Conservation (phyloP, 2,888 invertebrate species). For the Timandra comae region DNA sequence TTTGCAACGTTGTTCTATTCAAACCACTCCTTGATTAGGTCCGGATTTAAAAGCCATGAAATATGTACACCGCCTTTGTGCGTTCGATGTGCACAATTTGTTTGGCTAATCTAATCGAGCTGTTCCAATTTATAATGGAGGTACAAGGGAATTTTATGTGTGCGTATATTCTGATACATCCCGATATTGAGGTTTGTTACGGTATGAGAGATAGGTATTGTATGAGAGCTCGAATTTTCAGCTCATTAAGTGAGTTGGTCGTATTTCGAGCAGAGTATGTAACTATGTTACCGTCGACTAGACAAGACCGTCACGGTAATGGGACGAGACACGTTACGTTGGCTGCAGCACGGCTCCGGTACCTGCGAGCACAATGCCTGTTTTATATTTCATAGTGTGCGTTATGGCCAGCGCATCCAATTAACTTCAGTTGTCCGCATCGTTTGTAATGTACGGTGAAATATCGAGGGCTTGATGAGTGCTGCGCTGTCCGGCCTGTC, state of each 20-base stretch:
- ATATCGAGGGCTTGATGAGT: conserved; percentile 61
- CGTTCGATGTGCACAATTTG: background rate
- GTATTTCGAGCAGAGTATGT: too few relatives aligned
- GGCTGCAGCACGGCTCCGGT: conserved; percentile 10
- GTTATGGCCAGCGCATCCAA: conserved; percentile 59
- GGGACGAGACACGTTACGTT: conserved; percentile 16
- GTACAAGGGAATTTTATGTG: background rate
- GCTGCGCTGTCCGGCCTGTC: conserved; percentile 29
- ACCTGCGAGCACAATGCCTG: conserved; percentile 21
- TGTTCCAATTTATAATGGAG: background rate
- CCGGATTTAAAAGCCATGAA: conserved; percentile 12
- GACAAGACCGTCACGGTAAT: background rate
- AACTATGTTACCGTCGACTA: too few relatives aligned
- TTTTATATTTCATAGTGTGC: conserved; percentile 61
- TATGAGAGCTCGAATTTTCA: too few relatives aligned
- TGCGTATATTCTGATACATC: too few relatives aligned
- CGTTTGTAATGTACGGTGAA: conserved; percentile 60
- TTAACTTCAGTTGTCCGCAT: conserved; percentile 63
- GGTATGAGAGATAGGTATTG: too few relatives aligned
- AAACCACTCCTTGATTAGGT: conserved; percentile 27
- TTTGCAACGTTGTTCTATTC: conserved; percentile 20
- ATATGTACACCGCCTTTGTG: conserved; percentile 1
- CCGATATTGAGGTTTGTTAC: too few relatives aligned
- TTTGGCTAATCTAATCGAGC: background rate
- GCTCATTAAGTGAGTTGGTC: too few relatives aligned